A percentile compares a stretch with the other conserved stretches of the same genome.
These are phyloP conservation scores for Etia nguti DNA, from an alignment of 2,113 vertebrate species.

Conservation along the genomic window DNA sequence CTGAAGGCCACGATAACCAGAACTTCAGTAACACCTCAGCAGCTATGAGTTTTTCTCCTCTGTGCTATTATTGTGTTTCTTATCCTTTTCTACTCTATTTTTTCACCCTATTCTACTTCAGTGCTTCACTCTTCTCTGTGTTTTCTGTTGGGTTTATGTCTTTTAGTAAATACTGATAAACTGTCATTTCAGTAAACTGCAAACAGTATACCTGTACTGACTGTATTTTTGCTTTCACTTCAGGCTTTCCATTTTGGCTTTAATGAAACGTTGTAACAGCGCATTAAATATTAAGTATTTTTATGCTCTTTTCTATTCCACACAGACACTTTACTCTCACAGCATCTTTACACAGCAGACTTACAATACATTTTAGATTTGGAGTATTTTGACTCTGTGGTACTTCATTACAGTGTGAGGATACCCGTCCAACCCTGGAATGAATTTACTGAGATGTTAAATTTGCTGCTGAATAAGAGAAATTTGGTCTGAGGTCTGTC, in stretches of 20 bases:
- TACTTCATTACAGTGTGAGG: not conserved
- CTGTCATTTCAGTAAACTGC: not conserved
- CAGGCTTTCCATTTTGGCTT: not conserved
- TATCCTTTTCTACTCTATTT: not conserved
- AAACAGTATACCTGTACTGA: fast-evolving
- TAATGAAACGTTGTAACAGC: not conserved
- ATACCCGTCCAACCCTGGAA: not conserved
- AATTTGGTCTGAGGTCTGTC: not conserved
- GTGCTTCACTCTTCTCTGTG: not conserved
- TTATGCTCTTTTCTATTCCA: not conserved
- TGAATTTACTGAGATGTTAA: not conserved
- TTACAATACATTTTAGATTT: not conserved
- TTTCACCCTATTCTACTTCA: not conserved
- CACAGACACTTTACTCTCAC: not conserved
- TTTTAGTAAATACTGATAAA: not conserved
- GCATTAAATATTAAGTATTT: not conserved
- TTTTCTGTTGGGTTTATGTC: not conserved
- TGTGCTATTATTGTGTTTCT: fast-evolving
- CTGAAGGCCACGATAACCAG: not conserved
- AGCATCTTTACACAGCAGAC: not conserved
- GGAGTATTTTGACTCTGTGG: not conserved
- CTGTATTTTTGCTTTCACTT: not conserved
- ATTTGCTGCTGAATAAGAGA: not conserved
- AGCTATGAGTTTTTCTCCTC: not conserved
- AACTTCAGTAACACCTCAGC: not conserved